Conservation (phyloP, 2,888 invertebrate genomes). For the Thera obeliscata region DNA sequence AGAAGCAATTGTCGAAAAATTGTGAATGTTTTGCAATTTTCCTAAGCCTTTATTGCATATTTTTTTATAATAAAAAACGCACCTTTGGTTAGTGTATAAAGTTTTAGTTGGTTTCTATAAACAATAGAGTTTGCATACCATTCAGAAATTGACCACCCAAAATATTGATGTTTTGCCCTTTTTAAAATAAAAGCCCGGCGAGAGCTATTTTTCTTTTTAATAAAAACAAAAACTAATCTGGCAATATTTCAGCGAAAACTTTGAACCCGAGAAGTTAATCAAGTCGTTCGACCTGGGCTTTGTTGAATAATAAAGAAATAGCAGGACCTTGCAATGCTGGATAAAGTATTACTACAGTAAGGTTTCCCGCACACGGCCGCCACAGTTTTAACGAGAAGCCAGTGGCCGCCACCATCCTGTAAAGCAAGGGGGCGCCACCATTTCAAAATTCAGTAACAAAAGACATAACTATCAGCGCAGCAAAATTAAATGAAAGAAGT, state of each 20-base stretch:
- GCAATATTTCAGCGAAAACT: slow-evolving; percentile 22
- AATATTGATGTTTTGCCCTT: neutral
- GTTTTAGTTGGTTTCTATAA: slow-evolving; percentile 9
- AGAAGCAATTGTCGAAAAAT: too few species aligned
- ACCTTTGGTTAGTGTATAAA: neutral
- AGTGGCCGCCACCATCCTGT: too few species aligned
- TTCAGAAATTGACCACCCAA: neutral
- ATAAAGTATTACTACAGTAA: neutral
- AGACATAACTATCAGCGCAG: too few species aligned
- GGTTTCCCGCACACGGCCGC: neutral
- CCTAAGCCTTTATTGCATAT: too few species aligned
- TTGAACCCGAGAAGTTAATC: slow-evolving; percentile 20
- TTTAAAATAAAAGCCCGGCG: slow-evolving; percentile 1
- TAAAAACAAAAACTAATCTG: slow-evolving; percentile 29
- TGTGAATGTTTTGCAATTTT: too few species aligned
- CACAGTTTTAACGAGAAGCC: too few species aligned
- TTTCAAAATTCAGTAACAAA: too few species aligned
- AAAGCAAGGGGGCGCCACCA: too few species aligned
- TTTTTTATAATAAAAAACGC: too few species aligned
- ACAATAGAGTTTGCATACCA: slow-evolving; percentile 8
- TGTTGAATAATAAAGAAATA: slow-evolving; percentile 3
- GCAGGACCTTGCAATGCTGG: neutral
- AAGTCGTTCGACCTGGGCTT: slow-evolving; percentile 7
- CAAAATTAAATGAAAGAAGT: too few species aligned
- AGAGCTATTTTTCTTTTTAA: slow-evolving; percentile 21